Evolutionary conservation across 1,140 invertebrate genomes (phyloP).

Genomic region (Nylanderia fulva): DNA sequence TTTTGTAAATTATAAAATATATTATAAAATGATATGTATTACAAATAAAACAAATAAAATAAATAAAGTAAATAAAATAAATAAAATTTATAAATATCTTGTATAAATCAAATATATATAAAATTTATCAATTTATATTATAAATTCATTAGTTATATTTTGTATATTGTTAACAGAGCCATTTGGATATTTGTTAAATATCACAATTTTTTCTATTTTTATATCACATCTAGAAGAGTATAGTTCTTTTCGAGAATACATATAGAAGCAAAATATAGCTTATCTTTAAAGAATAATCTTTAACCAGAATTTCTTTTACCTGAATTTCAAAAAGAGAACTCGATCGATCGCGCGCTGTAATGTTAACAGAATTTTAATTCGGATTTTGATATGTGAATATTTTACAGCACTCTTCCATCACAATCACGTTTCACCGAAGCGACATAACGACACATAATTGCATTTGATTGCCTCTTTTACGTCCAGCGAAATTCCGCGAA

Average conservation of each 20-base stretch:
- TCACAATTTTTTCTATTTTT: neutral
- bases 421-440: conserved; percentile 25
- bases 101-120: too few species aligned
- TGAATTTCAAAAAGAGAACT: neutral
- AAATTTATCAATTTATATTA: neutral
- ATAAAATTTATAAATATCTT: too few species aligned
- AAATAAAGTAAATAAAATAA: too few species aligned
- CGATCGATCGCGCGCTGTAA: conserved; percentile 29
- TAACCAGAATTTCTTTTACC: conserved; percentile 8
- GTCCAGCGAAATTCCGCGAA: conserved; percentile 38
- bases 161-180: neutral
- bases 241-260: neutral
- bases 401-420: neutral
- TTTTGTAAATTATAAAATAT: too few species aligned
- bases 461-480: conserved; percentile 48
- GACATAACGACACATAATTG: conserved; percentile 47
- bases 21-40: too few species aligned
- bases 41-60: too few species aligned
- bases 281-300: conserved; percentile 13
- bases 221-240: neutral
- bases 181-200: neutral
- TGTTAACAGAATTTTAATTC: conserved; percentile 50
- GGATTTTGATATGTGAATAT: conserved; percentile 40
- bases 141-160: neutral
- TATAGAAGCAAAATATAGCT: neutral